Conservation (phyloP, 2,797 vertebrate species). For the Tenualosa thibaudeaui region DNA sequence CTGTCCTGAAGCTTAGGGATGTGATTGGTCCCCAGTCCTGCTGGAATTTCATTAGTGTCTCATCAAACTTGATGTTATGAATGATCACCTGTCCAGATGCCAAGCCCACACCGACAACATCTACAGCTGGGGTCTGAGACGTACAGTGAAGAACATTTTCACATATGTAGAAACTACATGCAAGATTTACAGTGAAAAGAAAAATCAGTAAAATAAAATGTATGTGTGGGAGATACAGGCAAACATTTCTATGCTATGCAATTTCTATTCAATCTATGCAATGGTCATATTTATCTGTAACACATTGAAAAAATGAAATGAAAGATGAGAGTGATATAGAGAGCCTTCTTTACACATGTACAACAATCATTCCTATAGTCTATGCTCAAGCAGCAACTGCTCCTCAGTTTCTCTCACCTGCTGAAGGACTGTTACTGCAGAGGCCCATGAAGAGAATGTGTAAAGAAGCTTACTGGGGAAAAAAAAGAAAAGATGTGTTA, state of each 20-base stretch:
- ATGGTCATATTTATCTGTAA: not conserved
- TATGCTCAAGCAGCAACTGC: not conserved
- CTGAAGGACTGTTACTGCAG: constrained; percentile 83
- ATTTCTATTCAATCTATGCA: not conserved
- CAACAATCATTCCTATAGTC: not conserved
- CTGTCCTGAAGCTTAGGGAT: constrained; percentile 90
- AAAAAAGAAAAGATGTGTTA: not conserved
- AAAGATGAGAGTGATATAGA: not conserved
- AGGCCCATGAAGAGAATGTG: constrained; percentile 86
- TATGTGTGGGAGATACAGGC: not conserved
- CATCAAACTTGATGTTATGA: constrained; percentile 91
- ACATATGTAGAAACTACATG: not conserved
- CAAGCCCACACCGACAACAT: constrained; percentile 87
- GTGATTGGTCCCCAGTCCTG: constrained; percentile 97
- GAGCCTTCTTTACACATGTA: not conserved
- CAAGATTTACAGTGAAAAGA: no score
- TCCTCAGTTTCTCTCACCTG: constrained; percentile 73
- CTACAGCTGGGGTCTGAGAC: constrained; percentile 88
- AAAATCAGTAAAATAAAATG: no score
- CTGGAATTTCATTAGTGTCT: constrained; percentile 91
- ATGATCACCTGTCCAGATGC: constrained; percentile 85
- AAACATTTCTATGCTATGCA: no score
- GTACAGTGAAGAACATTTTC: not conserved
- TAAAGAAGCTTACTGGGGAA: constrained; percentile 85
- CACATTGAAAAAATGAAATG: not conserved